Evolutionary conservation across 2,113 vertebrate species (phyloP).

Genomic region (Paradoxurus hermaphroditus): DNA sequence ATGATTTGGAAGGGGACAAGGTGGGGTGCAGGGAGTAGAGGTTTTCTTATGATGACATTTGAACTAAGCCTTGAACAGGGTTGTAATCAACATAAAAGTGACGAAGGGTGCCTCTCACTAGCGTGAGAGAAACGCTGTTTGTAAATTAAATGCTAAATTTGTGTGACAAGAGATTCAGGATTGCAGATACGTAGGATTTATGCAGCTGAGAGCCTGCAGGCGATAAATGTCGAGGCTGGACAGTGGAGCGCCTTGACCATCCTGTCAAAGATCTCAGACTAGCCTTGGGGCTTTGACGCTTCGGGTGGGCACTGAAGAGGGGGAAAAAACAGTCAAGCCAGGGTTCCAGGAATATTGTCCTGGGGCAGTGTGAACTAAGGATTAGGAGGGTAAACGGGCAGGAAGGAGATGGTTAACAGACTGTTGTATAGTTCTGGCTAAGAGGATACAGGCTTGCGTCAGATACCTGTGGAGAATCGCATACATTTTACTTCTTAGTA

Average conservation of each 20-base stretch:
- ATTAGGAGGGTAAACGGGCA: neutral
- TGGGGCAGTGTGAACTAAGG: neutral
- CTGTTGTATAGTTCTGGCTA: neutral
- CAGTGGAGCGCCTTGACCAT: accelerated
- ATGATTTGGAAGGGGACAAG: neutral
- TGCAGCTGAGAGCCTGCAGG: neutral
- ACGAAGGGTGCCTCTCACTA: neutral
- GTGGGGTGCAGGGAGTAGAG: neutral
- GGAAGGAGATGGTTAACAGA: neutral
- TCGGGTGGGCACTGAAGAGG: neutral
- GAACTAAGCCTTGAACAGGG: neutral
- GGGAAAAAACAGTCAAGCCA: neutral
- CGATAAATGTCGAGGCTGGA: neutral
- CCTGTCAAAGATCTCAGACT: neutral
- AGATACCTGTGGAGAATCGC: neutral
- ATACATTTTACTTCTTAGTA: neutral
- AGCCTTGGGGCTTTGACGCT: neutral
- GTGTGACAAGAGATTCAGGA: neutral
- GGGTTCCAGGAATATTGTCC: neutral
- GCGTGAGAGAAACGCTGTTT: neutral
- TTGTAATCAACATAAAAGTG: neutral
- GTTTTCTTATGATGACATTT: neutral
- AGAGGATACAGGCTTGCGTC: neutral
- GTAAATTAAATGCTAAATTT: neutral
- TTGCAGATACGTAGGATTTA: neutral